A percentile compares a stretch with the other conserved stretches of the same genome.
Conservation (phyloP, 2,113 vertebrate genomes). For the Actinemys pallida region DNA sequence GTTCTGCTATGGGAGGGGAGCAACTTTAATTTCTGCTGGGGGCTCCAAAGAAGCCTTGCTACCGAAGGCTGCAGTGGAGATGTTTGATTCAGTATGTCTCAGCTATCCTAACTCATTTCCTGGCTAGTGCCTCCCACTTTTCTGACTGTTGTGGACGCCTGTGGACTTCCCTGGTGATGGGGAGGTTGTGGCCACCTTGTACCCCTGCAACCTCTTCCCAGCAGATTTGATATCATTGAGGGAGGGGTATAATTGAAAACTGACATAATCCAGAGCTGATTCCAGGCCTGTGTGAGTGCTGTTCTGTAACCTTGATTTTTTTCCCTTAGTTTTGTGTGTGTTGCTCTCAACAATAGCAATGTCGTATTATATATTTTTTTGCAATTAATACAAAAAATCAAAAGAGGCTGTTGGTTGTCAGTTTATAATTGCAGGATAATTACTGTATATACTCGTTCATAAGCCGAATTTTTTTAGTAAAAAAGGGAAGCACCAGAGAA, state of each 20-base stretch:
- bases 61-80: not conserved
- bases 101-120: not conserved
- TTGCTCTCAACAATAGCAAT: not conserved
- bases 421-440: not conserved
- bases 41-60: not conserved
- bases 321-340: not conserved
- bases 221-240: not conserved
- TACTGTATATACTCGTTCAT: not conserved
- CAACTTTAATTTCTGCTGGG: no score
- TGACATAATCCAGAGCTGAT: not conserved
- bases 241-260: not conserved
- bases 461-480: no score
- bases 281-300: not conserved
- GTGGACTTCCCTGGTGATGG: not conserved
- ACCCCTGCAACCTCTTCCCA: not conserved
- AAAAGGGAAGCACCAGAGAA: no score
- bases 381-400: not conserved
- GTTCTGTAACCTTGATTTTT: not conserved
- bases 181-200: not conserved
- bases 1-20: not conserved
- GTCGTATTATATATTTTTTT: not conserved
- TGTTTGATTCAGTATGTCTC: no score
- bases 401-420: not conserved
- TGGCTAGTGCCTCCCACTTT: not conserved
- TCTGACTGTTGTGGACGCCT: not conserved